Evolutionary conservation across 1,140 invertebrate species (phyloP), one percentile per base, ranked within the genome.

Genomic region (Hycleus cichorii): DNA sequence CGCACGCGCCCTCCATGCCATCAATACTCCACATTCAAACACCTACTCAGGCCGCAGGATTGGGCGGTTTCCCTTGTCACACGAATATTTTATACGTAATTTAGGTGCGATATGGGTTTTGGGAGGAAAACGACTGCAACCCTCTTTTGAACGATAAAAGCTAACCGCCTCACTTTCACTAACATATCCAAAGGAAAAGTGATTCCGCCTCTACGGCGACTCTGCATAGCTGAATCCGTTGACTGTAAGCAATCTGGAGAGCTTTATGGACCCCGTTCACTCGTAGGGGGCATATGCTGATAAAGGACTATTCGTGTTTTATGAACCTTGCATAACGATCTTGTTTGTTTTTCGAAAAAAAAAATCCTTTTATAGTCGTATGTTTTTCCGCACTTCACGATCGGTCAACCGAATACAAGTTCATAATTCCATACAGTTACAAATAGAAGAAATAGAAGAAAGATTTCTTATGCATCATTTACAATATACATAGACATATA

Each of bases 1-100:
- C 69, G 69, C 69, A 71, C 54, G 69, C 69, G 68, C 69, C 59
- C 55, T 69, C 42, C 49, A 49, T 52, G 60, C 60, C 67, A 60
- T 71, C 69, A 71, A 71, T 71, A 71, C 68, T 70, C 67, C 68
- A 71, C 68, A 67, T 71, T 70, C 64, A 68, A 70, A 71, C 66
- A 71, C 69, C 68, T 69, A 69, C 62, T 57, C 46, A 32, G 32
- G 42, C 47, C 59, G 55, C 60, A 57, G 58, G 64, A 65, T 63
- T 64, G 62, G 62, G 59, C 64, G 62, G 58, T 60, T 64, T 63
- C 58, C 59, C 54, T 32, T 32, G 32, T 32, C 32, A 32, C 32
- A 32, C 32, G 32, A 32, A 32, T 62, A 58, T 62, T 59, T 62
- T 59, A 52, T 57, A 62, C 47, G 45, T 54, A 55, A 58, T 50